These are phyloP conservation scores for Oriolus oriolus DNA, from an alignment of 2,113 vertebrate genomes.

Conservation along the genomic window DNA sequence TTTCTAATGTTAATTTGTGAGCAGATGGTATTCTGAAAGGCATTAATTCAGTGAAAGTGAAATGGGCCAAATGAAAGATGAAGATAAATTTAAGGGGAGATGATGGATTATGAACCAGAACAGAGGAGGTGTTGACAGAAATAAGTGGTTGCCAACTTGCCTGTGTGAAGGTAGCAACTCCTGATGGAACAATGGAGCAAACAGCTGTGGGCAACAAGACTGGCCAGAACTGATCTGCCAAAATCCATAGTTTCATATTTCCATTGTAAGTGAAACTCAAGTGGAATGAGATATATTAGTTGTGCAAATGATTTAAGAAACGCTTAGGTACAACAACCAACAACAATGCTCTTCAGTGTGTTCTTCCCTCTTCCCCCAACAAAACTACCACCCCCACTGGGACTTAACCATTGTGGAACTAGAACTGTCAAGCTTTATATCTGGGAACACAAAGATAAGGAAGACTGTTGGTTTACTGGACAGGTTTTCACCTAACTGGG, in stretches of 20 bases:
- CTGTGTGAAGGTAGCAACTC: background rate
- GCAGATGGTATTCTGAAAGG: background rate
- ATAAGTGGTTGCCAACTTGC: background rate
- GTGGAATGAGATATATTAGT: background rate
- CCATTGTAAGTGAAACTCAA: background rate
- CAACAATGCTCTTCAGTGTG: background rate
- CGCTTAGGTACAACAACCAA: background rate
- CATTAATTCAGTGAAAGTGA: background rate
- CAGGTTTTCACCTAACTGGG: background rate
- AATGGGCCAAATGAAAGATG: background rate
- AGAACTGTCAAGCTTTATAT: background rate
- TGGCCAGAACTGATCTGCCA: background rate
- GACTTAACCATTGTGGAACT: background rate
- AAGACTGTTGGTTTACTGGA: background rate
- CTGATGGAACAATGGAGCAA: background rate
- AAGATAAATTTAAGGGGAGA: background rate
- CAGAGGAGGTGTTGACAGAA: background rate
- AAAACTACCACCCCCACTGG: background rate
- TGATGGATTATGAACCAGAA: background rate
- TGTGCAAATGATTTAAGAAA: background rate
- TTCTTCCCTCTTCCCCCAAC: background rate
- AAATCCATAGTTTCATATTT: background rate
- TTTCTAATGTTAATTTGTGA: background rate
- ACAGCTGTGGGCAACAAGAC: background rate
- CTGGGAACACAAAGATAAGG: background rate